Percentiles rank a stretch among this genome's conserved stretches.
Conservation (phyloP, 2,113 vertebrate species). For the Orthochromis malagaraziensis region DNA sequence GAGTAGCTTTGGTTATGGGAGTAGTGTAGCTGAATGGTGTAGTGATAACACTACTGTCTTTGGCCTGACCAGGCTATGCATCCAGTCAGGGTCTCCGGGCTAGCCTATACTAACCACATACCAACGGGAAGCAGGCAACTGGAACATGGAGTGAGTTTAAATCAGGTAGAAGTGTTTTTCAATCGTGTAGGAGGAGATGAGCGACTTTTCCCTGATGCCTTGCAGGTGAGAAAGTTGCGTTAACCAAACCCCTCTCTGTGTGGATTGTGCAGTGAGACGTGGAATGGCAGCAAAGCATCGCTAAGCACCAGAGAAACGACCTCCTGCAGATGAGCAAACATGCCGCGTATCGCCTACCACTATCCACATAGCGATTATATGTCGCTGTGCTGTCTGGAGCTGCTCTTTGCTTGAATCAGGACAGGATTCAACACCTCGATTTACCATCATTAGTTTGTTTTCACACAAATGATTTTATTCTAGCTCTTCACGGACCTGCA, state of each 20-base stretch:
- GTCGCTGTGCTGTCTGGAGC: background rate
- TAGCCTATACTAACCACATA: background rate
- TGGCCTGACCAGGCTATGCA: background rate
- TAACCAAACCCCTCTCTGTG: background rate
- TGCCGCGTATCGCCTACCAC: background rate
- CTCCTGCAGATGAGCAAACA: background rate
- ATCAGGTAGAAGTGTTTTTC: background rate
- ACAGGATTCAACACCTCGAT: background rate
- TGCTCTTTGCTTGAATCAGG: background rate
- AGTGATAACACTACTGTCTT: background rate
- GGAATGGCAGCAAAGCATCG: background rate
- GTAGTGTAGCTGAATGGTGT: background rate
- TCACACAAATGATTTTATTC: background rate
- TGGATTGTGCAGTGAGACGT: background rate
- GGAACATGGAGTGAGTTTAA: background rate
- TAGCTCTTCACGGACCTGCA: background rate
- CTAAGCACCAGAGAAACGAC: background rate
- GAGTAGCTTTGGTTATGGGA: background rate
- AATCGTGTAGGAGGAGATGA: background rate
- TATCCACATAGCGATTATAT: background rate
- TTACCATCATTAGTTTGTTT: background rate
- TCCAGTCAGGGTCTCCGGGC: background rate
- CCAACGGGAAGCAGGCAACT: background rate
- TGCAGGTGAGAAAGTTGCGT: background rate
- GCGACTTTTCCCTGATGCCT: background rate